phyloP scores from a whole-genome alignment of 2,113 vertebrate genomes.

The Eleginops maclovinus region DNA sequence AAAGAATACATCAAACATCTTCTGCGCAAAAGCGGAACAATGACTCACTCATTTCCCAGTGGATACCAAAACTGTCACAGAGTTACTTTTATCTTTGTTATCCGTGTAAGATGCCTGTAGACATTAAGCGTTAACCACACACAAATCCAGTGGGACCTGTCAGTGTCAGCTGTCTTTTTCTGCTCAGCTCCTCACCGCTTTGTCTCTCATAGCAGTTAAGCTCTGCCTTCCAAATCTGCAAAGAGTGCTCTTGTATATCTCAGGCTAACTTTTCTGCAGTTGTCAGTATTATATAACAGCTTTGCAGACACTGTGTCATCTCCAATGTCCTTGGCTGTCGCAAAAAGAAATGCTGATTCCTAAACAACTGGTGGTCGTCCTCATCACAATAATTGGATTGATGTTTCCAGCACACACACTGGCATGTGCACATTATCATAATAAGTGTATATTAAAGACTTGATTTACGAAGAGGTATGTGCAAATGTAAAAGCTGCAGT shows the following conservation, averaged over 20 bases:
- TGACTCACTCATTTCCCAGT: background rate
- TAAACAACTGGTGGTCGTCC: background rate
- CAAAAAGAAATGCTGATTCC: slow-evolving; percentile 47
- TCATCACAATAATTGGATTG: slow-evolving; percentile 12
- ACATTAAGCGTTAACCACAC: slow-evolving; percentile 23
- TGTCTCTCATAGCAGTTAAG: background rate
- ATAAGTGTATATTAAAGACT: background rate
- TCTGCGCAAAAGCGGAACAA: background rate
- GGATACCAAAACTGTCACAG: background rate
- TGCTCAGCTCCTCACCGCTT: slow-evolving; percentile 2
- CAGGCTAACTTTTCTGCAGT: slow-evolving; percentile 19
- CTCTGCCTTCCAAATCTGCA: slow-evolving; percentile 8
- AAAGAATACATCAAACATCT: background rate
- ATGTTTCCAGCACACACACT: background rate
- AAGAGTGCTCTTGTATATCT: slow-evolving; percentile 4
- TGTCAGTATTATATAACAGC: slow-evolving; percentile 34
- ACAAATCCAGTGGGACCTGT: slow-evolving; percentile 11
- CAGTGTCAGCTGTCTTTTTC: slow-evolving; percentile 47
- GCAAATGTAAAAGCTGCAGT: background rate
- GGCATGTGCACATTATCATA: background rate
- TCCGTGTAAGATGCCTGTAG: background rate
- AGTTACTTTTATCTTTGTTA: slow-evolving; percentile 10
- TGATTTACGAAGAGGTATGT: background rate
- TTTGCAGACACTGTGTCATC: slow-evolving; percentile 38
- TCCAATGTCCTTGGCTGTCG: slow-evolving; percentile 53